Percentiles rank a stretch among this genome's conserved stretches.
Conservation (phyloP, 2,113 vertebrate genomes). For the Carassius gibelio region DNA sequence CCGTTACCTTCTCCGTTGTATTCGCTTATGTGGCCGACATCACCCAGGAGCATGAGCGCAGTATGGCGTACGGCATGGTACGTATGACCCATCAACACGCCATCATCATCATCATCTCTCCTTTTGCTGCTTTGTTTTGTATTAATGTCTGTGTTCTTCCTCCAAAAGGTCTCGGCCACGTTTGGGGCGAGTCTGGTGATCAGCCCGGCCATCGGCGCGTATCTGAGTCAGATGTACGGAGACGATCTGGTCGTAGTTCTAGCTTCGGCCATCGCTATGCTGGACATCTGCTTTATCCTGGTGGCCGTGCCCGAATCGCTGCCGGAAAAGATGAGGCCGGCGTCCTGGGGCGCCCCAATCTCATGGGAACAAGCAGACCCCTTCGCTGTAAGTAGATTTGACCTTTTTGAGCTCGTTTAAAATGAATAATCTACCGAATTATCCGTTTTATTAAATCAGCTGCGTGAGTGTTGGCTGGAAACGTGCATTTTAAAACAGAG, state of each 20-base stretch:
- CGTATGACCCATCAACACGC: conserved; percentile 38
- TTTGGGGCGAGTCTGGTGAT: conserved; percentile 87
- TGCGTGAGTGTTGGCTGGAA: not conserved
- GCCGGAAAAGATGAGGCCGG: conserved; percentile 88
- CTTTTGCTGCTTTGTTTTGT: not conserved
- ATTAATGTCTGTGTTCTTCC: not conserved
- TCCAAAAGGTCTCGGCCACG: conserved; percentile 83
- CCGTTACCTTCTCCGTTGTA: conserved; percentile 88
- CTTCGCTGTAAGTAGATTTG: conserved; percentile 78
- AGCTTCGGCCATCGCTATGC: conserved; percentile 83
- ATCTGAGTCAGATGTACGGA: conserved; percentile 82
- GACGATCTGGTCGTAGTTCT: conserved; percentile 86
- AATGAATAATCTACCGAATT: not conserved
- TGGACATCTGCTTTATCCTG: conserved; percentile 88
- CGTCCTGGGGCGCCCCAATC: conserved; percentile 87
- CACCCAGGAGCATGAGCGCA: conserved; percentile 89
- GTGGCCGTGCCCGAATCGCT: conserved; percentile 85
- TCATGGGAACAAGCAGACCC: conserved; percentile 91
- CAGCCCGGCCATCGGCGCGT: conserved; percentile 87
- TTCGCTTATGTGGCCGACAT: conserved; percentile 91
- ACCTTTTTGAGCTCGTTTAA: not conserved
- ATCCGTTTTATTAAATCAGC: not conserved
- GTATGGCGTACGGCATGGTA: conserved; percentile 90
- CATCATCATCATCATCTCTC: not conserved
- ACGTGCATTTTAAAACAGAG: not conserved